Evolutionary conservation across 2,797 vertebrate species (phyloP).

Genomic region (Glyptemys insculpta): DNA sequence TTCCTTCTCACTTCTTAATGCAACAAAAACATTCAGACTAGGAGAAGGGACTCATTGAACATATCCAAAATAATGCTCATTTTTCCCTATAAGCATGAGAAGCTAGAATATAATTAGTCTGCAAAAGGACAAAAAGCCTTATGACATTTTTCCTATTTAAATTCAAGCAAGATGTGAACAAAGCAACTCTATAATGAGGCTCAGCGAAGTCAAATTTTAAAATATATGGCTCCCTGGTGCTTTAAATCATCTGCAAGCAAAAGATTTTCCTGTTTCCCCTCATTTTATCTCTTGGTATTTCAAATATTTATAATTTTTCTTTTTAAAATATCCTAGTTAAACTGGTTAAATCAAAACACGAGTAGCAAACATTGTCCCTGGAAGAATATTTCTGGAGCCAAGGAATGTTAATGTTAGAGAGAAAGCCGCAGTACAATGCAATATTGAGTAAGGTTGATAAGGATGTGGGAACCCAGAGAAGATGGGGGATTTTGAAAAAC

Average conservation of each 20-base stretch:
- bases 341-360: conserved; percentile 26
- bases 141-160: conserved; percentile 42
- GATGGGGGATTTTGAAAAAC: background rate
- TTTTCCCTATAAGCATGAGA: background rate
- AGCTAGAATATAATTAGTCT: conserved; percentile 47
- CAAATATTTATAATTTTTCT: background rate
- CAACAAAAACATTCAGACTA: conserved; percentile 19
- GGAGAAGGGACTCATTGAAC: conserved; percentile 53
- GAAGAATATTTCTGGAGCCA: background rate
- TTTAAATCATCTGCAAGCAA: background rate
- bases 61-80: conserved; percentile 24
- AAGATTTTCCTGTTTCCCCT: background rate
- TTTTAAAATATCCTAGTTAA: background rate
- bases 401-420: background rate
- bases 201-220: conserved; percentile 32
- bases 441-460: background rate
- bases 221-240: background rate
- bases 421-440: background rate
- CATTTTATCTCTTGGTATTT: background rate
- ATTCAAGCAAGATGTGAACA: conserved; percentile 21
- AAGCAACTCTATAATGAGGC: conserved; percentile 1
- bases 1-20: conserved; percentile 48
- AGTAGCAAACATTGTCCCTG: conserved; percentile 13
- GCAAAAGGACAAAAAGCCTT: conserved; percentile 39
- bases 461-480: background rate